phyloP scores from a whole-genome alignment of 2,113 vertebrate genomes.

The Brachyhypopomus occidentalis region DNA sequence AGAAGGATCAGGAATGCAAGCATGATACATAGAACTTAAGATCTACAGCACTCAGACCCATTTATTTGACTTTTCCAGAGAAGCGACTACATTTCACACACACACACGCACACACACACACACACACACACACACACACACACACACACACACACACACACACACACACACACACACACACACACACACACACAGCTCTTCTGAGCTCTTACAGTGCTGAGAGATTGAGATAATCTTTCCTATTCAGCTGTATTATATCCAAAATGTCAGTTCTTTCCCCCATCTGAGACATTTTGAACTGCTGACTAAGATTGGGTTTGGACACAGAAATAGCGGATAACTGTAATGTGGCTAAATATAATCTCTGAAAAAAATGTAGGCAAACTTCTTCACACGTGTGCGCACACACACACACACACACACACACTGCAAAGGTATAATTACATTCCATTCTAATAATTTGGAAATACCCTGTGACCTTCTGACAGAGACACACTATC shows the following conservation, averaged over 20 bases:
- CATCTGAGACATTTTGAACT: conserved; percentile 23
- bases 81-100: no score
- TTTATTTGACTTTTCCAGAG: no score
- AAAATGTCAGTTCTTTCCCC: conserved; percentile 11
- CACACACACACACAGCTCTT: neutral
- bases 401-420: conserved; percentile 37
- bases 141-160: neutral
- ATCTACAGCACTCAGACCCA: conserved; percentile 6
- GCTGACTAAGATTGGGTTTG: conserved; percentile 29
- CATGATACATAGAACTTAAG: neutral
- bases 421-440: conserved; percentile 35
- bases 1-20: neutral
- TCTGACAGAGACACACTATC: conserved; percentile 19
- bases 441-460: conserved; percentile 44
- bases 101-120: no score
- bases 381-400: conserved; percentile 45
- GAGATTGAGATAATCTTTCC: neutral
- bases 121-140: no score
- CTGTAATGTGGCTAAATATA: conserved; percentile 35
- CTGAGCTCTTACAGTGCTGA: neutral
- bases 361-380: conserved; percentile 13
- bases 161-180: neutral
- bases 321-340: conserved; percentile 14
- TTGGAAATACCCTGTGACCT: conserved; percentile 28
- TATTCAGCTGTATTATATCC: neutral